Evolutionary conservation across 2,888 invertebrate genomes (phyloP).

Genomic region (Sarcophaga variegata): DNA sequence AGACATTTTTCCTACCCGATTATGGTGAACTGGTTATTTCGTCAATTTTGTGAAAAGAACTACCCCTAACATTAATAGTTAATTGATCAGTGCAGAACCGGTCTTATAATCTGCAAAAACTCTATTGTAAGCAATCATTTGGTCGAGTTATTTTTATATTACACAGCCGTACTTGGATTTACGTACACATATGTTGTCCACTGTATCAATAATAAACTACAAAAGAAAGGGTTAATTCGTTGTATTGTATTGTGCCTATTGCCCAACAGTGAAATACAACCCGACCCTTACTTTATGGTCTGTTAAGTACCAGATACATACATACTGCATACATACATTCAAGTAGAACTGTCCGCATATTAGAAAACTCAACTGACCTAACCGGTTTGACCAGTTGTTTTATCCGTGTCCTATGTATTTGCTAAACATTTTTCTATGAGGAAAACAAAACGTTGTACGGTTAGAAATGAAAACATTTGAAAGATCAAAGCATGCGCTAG

Average conservation of each 20-base stretch:
- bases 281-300: background rate
- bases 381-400: slow-evolving; percentile 62
- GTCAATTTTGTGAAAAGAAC: no score
- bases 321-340: background rate
- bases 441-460: background rate
- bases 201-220: slow-evolving; percentile 24
- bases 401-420: background rate
- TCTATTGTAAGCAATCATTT: background rate
- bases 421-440: slow-evolving; percentile 14
- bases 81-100: no score
- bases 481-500: no score
- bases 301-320: no score
- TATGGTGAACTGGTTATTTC: no score
- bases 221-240: slow-evolving; percentile 34
- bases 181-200: slow-evolving; percentile 29
- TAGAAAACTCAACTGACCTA: slow-evolving; percentile 55
- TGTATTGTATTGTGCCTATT: background rate
- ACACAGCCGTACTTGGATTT: background rate
- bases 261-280: background rate
- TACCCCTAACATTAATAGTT: no score
- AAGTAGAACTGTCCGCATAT: slow-evolving; percentile 41
- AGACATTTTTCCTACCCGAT: no score
- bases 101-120: no score
- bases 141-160: background rate
- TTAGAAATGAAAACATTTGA: no score